Evolutionary conservation across 92 coral and sea anemone genomes (phyloP).

Genomic region (Heliopora coerulea): DNA sequence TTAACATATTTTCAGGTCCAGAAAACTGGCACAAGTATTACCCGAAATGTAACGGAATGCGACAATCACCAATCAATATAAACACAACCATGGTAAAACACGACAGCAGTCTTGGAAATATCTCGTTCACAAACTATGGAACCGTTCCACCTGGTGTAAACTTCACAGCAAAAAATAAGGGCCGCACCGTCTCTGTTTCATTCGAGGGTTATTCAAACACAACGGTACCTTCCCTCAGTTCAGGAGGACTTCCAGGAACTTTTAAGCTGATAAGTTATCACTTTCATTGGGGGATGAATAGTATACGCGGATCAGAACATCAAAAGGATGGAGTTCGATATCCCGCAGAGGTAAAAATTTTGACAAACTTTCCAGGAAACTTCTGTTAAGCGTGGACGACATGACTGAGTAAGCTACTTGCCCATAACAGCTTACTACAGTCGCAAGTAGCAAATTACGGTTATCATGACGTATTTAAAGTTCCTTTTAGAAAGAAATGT

Average conservation of each 20-base stretch:
- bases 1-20: not conserved
- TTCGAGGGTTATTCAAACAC: slow-evolving; percentile 7
- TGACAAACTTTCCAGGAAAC: no score
- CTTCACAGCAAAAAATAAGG: no score
- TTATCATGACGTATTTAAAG: no score
- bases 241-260: slow-evolving; percentile 50
- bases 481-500: no score
- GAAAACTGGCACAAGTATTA: not conserved
- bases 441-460: no score
- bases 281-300: slow-evolving; percentile 73
- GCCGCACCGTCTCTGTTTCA: slow-evolving; percentile 26
- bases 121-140: slow-evolving; percentile 33
- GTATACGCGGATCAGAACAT: slow-evolving; percentile 12
- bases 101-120: slow-evolving; percentile 61
- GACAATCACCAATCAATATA: slow-evolving; percentile 56
- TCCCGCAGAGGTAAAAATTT: slow-evolving; percentile 2
- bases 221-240: slow-evolving; percentile 25
- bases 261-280: slow-evolving; percentile 46
- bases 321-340: not conserved
- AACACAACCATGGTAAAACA: slow-evolving; percentile 77
- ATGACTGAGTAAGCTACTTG: no score
- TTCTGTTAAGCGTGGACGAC: no score
- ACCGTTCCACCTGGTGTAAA: slow-evolving; percentile 1
- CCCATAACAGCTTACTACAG: no score
- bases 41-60: not conserved